A percentile compares a stretch with the other conserved stretches of the same genome.
Conservation (phyloP, 2,113 vertebrate species). For the Brevimyrus niger region DNA sequence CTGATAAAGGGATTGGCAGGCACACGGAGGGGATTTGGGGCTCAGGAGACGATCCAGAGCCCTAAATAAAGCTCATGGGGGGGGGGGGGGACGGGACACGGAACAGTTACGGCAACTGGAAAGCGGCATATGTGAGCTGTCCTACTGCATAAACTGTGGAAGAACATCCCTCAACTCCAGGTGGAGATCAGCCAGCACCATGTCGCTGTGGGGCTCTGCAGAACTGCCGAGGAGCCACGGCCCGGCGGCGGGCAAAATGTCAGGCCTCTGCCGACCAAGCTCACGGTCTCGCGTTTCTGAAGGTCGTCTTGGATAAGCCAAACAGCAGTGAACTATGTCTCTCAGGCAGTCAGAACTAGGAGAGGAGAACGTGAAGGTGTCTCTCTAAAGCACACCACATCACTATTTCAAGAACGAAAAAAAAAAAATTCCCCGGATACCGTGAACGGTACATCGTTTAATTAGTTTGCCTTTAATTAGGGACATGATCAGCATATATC, state of each 20-base stretch:
- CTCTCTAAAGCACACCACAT: not conserved
- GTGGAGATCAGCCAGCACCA: not conserved
- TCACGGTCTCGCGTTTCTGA: not conserved
- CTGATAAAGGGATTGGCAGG: constrained; percentile 58
- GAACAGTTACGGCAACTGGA: not conserved
- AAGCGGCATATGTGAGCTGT: not conserved
- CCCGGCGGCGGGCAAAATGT: not conserved
- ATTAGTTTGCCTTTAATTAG: not conserved
- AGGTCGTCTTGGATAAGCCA: not conserved
- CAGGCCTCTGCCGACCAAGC: not conserved
- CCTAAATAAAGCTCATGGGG: not conserved
- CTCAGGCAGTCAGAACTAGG: not conserved
- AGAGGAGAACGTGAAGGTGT: not conserved
- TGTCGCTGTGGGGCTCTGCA: not conserved
- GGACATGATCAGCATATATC: not conserved
- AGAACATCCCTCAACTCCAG: not conserved
- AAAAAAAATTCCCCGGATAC: not conserved
- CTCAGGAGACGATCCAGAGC: constrained; percentile 31
- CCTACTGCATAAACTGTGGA: not conserved
- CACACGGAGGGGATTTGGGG: constrained; percentile 32
- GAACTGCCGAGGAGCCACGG: not conserved
- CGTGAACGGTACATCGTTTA: not conserved
- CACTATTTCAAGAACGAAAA: not conserved
- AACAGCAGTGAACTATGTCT: not conserved
- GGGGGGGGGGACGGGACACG: not conserved